Evolutionary conservation across 2,797 vertebrate genomes (phyloP).

Genomic region (Phylloscopus collybita): DNA sequence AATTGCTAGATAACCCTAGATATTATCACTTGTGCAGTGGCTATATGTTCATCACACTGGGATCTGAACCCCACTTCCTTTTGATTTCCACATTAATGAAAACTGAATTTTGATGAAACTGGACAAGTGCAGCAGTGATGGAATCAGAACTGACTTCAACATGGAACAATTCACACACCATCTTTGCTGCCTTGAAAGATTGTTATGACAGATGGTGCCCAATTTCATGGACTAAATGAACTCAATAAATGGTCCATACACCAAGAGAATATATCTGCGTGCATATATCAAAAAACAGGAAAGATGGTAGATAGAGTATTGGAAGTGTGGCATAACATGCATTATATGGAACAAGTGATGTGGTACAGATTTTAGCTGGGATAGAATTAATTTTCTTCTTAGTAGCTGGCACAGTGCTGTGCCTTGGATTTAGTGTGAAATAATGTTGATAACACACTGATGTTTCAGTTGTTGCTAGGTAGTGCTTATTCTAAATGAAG

Average conservation of each 20-base stretch:
- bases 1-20: background rate
- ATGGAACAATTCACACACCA: background rate
- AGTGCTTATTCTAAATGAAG: background rate
- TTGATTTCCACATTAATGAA: background rate
- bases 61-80: background rate
- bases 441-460: background rate
- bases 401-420: background rate
- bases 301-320: background rate
- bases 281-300: background rate
- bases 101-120: background rate
- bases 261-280: background rate
- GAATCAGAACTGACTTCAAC: background rate
- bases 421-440: background rate
- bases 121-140: background rate
- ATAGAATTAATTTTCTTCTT: background rate
- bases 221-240: background rate
- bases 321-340: background rate
- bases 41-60: background rate
- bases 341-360: background rate
- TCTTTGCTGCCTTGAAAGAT: background rate
- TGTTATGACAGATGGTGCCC: background rate
- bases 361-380: background rate
- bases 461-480: background rate
- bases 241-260: background rate
- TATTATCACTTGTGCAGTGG: background rate